These are phyloP conservation scores for Sceliomorpha sp. DNA, from an alignment of 2,888 invertebrate genomes.

Conservation along the genomic window DNA sequence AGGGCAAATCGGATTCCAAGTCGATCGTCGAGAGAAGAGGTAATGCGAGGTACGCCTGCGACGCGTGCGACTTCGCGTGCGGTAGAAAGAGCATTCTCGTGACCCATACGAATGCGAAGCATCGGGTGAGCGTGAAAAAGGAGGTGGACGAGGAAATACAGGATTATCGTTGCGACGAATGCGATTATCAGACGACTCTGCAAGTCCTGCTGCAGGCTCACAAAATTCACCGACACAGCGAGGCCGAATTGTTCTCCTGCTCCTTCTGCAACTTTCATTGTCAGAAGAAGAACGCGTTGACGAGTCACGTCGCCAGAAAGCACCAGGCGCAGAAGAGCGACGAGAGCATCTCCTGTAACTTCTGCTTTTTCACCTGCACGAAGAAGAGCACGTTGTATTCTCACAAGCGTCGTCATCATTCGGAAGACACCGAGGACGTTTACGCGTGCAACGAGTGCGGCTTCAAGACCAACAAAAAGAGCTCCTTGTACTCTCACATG, in stretches of 20 bases:
- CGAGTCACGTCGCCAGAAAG: conserved; percentile 57
- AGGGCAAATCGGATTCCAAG: conserved; percentile 1
- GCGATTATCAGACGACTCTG: conserved; percentile 34
- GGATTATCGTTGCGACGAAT: conserved; percentile 38
- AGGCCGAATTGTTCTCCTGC: conserved; percentile 32
- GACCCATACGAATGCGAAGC: conserved; percentile 32
- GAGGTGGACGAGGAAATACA: conserved; percentile 5
- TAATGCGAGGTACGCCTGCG: neutral
- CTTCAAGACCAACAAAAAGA: conserved; percentile 71
- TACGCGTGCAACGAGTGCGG: conserved; percentile 72
- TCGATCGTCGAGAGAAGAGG: conserved; percentile 3
- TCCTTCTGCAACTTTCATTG: conserved; percentile 59
- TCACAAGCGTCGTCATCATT: conserved; percentile 68
- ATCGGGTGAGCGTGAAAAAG: neutral
- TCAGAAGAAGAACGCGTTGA: conserved; percentile 48
- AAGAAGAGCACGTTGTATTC: conserved; percentile 71
- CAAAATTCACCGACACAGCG: conserved; percentile 5
- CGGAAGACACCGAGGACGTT: conserved; percentile 49
- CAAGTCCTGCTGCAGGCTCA: conserved; percentile 52
- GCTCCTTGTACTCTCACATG: conserved; percentile 72
- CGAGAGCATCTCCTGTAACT: conserved; percentile 62
- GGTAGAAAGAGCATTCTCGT: conserved; percentile 41
- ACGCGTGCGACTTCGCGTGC: conserved; percentile 52
- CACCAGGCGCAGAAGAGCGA: conserved; percentile 39
- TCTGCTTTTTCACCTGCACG: conserved; percentile 70